Conservation (phyloP, 2,888 invertebrate genomes). For the Oxytorus armatus region DNA sequence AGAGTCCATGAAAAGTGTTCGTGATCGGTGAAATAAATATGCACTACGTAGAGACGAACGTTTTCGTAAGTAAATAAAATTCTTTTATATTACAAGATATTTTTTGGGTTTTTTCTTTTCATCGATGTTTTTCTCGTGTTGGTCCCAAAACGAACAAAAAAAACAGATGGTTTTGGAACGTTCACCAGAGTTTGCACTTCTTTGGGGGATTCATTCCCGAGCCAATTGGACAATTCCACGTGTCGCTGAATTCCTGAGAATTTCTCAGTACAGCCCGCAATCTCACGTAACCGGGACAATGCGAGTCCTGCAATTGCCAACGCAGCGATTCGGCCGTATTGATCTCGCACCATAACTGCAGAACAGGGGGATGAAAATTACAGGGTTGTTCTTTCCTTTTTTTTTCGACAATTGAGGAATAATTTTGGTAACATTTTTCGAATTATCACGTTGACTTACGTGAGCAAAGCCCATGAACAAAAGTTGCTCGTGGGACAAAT, state of each 20-base stretch:
- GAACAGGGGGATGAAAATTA: constrained; percentile 50
- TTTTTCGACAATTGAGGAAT: too few species aligned
- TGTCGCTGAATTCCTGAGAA: constrained; percentile 89
- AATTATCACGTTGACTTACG: constrained; percentile 87
- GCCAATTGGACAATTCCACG: constrained; percentile 85
- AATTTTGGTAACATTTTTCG: background rate
- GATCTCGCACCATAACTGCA: constrained; percentile 94
- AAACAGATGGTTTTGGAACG: too few species aligned
- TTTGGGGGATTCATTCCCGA: constrained; percentile 86
- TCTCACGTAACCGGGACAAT: constrained; percentile 90
- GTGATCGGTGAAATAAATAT: constrained; percentile 2
- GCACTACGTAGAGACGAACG: background rate
- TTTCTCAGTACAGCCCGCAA: constrained; percentile 90
- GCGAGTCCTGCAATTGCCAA: constrained; percentile 89
- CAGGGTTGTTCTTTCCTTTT: too few species aligned
- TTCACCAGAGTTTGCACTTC: constrained; percentile 84
- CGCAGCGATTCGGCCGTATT: constrained; percentile 88
- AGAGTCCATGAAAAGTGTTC: constrained; percentile 12
- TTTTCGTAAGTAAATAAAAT: constrained; percentile 77
- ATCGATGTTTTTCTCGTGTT: background rate
- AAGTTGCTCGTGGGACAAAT: constrained; percentile 90
- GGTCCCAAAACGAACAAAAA: too few species aligned
- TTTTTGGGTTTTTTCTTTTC: constrained; percentile 8
- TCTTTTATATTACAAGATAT: constrained; percentile 71
- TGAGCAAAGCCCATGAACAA: constrained; percentile 93